A percentile compares a stretch with the other conserved stretches of the same genome.
phyloP scores from a whole-genome alignment of 1,140 invertebrate genomes.

The Stegodyphus dumicola region DNA sequence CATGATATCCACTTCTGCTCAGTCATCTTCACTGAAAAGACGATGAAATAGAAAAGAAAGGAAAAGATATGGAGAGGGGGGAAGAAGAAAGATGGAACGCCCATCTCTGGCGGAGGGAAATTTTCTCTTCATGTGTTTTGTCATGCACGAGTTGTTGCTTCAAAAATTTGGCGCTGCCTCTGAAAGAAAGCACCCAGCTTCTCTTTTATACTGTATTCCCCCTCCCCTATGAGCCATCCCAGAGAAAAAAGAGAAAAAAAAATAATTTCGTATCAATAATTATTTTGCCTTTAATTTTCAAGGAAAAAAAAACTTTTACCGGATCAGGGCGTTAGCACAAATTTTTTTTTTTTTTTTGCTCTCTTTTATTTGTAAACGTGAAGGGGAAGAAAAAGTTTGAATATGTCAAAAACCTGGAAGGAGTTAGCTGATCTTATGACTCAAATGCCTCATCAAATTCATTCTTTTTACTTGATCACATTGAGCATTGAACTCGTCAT shows the following conservation, averaged over 20 bases:
- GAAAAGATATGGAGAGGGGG: neutral
- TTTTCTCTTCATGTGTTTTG: conserved; percentile 57
- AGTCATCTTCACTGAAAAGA: conserved; percentile 25
- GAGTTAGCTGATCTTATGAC: no score
- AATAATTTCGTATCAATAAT: conserved; percentile 37
- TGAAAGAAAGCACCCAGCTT: neutral
- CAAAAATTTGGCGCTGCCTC: neutral
- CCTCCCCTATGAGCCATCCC: no score
- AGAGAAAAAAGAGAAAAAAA: neutral
- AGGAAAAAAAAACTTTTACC: neutral
- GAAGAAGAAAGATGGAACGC: conserved; percentile 21
- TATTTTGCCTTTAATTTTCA: conserved; percentile 47
- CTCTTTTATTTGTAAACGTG: neutral
- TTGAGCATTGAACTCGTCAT: no score
- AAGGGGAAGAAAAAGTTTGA: neutral
- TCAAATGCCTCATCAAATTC: no score
- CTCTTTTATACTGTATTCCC: neutral
- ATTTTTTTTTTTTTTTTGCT: neutral
- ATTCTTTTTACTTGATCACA: no score
- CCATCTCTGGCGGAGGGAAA: conserved; percentile 21
- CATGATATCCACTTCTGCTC: conserved; percentile 43
- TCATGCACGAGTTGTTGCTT: conserved; percentile 54
- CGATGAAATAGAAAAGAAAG: conserved; percentile 46
- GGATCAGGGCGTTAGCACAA: conserved; percentile 34
- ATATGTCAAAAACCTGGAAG: no score